phyloP scores from a whole-genome alignment of 1,140 invertebrate species.

The Psilanteris sp. region DNA sequence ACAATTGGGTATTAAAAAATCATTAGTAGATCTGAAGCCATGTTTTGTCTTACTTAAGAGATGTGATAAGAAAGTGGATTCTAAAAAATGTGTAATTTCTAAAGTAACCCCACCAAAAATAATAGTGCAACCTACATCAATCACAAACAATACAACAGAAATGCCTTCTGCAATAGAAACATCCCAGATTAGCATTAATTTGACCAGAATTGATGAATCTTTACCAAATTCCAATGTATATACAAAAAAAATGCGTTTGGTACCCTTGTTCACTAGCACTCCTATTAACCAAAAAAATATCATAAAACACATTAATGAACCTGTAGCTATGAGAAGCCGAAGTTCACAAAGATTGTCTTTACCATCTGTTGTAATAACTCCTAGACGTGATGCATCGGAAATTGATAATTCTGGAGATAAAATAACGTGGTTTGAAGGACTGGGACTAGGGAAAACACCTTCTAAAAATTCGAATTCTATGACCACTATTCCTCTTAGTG shows the following conservation, averaged over 20 bases:
- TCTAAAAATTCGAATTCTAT: background rate
- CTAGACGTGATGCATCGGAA: conserved; percentile 13
- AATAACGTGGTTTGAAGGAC: conserved; percentile 3
- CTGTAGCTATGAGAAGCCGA: conserved; percentile 8
- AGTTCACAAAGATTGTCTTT: conserved; percentile 7
- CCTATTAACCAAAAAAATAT: background rate
- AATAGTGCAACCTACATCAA: background rate
- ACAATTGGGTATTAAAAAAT: background rate
- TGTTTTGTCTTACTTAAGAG: background rate
- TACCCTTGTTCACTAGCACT: conserved; percentile 2
- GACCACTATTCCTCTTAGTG: conserved; percentile 12
- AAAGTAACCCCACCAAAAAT: background rate
- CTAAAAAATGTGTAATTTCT: background rate
- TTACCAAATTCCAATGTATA: background rate
- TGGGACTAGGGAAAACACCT: conserved; percentile 10
- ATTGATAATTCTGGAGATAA: conserved; percentile 17
- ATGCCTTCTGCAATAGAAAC: background rate
- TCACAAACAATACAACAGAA: background rate
- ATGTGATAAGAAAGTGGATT: background rate
- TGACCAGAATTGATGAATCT: background rate
- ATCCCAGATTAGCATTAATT: background rate
- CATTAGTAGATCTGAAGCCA: background rate
- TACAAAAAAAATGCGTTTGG: background rate
- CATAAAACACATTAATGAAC: background rate
- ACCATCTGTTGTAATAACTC: background rate